These are phyloP conservation scores for Catagonus wagneri DNA, from an alignment of 2,113 vertebrate species.

Conservation along the genomic window DNA sequence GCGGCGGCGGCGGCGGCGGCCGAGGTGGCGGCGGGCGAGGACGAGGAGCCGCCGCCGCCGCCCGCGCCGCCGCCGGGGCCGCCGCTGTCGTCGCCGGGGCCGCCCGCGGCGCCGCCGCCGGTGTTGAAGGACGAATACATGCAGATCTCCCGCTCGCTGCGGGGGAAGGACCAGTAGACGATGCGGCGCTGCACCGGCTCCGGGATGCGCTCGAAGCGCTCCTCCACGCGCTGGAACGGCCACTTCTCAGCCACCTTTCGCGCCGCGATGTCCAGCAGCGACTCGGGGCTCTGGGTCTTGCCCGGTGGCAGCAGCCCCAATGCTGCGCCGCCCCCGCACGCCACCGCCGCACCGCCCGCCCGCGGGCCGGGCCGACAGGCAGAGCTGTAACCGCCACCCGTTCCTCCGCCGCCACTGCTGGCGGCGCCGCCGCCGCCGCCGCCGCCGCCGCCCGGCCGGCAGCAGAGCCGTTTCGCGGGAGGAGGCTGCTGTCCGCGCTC, in stretches of 20 bases:
- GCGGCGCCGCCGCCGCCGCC: slow-evolving; percentile 71
- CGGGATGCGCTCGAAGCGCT: slow-evolving; percentile 97
- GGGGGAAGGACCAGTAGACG: slow-evolving; percentile 98
- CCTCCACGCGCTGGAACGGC: slow-evolving; percentile 97
- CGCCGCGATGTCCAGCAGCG: slow-evolving; percentile 96
- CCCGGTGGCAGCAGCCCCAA: slow-evolving; percentile 87
- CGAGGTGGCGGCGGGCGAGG: slow-evolving; percentile 66
- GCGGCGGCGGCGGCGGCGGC: slow-evolving; percentile 65
- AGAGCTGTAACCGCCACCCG: slow-evolving; percentile 87
- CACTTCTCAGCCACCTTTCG: slow-evolving; percentile 97
- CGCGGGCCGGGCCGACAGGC: slow-evolving; percentile 90
- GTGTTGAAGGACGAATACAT: slow-evolving; percentile 98
- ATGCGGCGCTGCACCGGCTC: slow-evolving; percentile 97
- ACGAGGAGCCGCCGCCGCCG: slow-evolving; percentile 69
- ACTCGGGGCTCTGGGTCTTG: slow-evolving; percentile 94
- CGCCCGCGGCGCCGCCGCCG: slow-evolving; percentile 91
- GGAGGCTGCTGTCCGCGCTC: slow-evolving; percentile 96
- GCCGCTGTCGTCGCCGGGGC: slow-evolving; percentile 79
- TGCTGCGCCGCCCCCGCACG: slow-evolving; percentile 86
- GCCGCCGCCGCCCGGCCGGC: slow-evolving; percentile 90
- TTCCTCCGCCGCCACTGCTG: slow-evolving; percentile 75
- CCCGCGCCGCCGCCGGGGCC: slow-evolving; percentile 64
- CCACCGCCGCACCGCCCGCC: slow-evolving; percentile 88
- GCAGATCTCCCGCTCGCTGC: slow-evolving; percentile 97
- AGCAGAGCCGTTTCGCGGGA: slow-evolving; percentile 97